Conservation (phyloP, 2,888 invertebrate species). For the Schizotus pectinicornis region DNA sequence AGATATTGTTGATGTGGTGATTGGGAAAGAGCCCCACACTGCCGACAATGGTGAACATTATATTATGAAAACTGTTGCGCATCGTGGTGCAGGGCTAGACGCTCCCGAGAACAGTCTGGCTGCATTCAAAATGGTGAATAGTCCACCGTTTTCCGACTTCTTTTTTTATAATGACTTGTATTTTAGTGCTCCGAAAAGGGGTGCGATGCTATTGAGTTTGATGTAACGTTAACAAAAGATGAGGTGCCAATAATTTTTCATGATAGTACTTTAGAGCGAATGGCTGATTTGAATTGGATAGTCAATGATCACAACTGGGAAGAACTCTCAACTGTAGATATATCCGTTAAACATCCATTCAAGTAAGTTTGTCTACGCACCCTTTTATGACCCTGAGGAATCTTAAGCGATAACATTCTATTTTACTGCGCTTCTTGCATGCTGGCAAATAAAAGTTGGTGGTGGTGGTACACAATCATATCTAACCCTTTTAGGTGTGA, state of each 20-base stretch:
- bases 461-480: too few species aligned
- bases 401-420: not conserved
- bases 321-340: slow-evolving; percentile 67
- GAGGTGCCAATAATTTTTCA: slow-evolving; percentile 78
- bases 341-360: slow-evolving; percentile 73
- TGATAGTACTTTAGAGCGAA: slow-evolving; percentile 73
- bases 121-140: slow-evolving; percentile 71
- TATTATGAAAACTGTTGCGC: slow-evolving; percentile 71
- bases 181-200: slow-evolving; percentile 74
- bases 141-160: too few species aligned
- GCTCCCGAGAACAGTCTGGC: slow-evolving; percentile 81
- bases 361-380: slow-evolving; percentile 61
- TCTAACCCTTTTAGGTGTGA: too few species aligned
- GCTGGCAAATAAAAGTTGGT: too few species aligned
- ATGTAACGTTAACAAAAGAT: slow-evolving; percentile 76
- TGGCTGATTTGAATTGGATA: slow-evolving; percentile 63
- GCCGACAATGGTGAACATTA: slow-evolving; percentile 55
- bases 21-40: slow-evolving; percentile 61
- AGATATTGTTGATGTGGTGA: slow-evolving; percentile 60
- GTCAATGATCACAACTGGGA: slow-evolving; percentile 68
- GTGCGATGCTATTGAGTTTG: slow-evolving; percentile 78
- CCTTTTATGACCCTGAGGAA: not conserved
- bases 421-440: too few species aligned
- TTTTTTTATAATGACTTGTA: slow-evolving; percentile 3
- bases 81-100: slow-evolving; percentile 77